Evolutionary conservation across 2,797 vertebrate species (phyloP), one percentile per base, ranked within the genome.

Genomic region (Morelia viridis): DNA sequence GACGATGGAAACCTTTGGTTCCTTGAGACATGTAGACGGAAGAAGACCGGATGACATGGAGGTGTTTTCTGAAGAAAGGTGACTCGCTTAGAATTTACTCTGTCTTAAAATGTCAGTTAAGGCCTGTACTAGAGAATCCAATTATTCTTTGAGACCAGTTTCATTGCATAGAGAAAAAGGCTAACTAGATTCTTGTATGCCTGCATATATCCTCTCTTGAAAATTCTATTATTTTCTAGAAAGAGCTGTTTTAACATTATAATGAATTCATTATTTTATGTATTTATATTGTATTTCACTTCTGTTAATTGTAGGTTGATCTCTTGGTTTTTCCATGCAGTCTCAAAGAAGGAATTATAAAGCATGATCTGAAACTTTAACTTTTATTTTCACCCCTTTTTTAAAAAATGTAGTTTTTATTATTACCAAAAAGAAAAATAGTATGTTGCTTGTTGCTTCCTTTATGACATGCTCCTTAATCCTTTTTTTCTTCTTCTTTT

Each of bases 41-140:
- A 85, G 95, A 87, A 95, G 62, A 96, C 91, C 92, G 61, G 97
- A 97, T 89, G 96, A 95, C 95, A 98, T 97, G 97, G 98, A 98
- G 91, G 92, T 95, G 61, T 94, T 97, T n/a, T 94, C 97, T 46
- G 95, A 97, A 91, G 96, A 97, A 96, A 97, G 98, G 99, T 99
- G 96, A 97, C 5, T 87, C 53, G 46, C 46, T 87, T 65, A 57
- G n/a, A 87, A 76, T 24, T 56, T 31, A 57, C 1, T 88, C n/a
- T 58, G 22, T 26, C 13, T 56, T n/a, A 53, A 46, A 19, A 12
- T 57, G 35, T 87, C 56, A 50, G 11, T 53, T 58, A 88, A 84
- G 24, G 5, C 12, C 24, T n/a, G 26, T 12, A 71, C 4, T 5
- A 46, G 5, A 61, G 12, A 83, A 88, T 84, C 28, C 19, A 22